These are phyloP conservation scores for Xyrichtys novacula DNA, from an alignment of 2,797 vertebrate species.

Conservation along the genomic window DNA sequence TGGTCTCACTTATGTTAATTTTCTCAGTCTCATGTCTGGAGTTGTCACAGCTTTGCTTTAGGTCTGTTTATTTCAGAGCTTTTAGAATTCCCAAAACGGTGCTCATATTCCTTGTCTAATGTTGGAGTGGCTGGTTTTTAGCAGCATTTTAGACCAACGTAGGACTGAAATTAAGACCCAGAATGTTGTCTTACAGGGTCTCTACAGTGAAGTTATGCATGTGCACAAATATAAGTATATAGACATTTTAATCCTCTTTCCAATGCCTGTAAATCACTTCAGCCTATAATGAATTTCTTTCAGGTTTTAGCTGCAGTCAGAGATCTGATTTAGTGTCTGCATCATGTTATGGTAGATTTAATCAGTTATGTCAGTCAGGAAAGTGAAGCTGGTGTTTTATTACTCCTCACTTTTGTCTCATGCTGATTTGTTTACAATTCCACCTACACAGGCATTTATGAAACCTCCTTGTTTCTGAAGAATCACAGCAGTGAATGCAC, in stretches of 20 bases:
- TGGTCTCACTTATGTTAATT: not conserved
- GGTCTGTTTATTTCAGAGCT: not conserved
- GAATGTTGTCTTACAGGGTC: too few relatives aligned
- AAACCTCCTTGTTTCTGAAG: not conserved
- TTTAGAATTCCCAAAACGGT: not conserved
- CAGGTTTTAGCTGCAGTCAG: not conserved
- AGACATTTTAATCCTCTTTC: not conserved
- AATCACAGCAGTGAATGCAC: not conserved
- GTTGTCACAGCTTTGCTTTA: not conserved
- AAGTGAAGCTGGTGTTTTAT: constrained; percentile 3
- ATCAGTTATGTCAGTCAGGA: not conserved
- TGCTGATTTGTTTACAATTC: not conserved
- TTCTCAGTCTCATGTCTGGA: not conserved
- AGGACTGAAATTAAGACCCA: too few relatives aligned
- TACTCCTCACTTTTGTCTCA: not conserved
- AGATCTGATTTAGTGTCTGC: not conserved
- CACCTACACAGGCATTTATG: constrained; percentile 1
- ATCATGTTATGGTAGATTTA: not conserved
- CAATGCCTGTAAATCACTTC: not conserved
- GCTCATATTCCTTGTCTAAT: too few relatives aligned
- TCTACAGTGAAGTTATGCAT: too few relatives aligned
- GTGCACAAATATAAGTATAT: too few relatives aligned
- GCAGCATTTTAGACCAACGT: too few relatives aligned
- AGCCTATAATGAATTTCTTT: constrained; percentile 8
- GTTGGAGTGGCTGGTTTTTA: too few relatives aligned